Conservation (phyloP, 1,140 invertebrate genomes). For the Marisa cornuarietis region DNA sequence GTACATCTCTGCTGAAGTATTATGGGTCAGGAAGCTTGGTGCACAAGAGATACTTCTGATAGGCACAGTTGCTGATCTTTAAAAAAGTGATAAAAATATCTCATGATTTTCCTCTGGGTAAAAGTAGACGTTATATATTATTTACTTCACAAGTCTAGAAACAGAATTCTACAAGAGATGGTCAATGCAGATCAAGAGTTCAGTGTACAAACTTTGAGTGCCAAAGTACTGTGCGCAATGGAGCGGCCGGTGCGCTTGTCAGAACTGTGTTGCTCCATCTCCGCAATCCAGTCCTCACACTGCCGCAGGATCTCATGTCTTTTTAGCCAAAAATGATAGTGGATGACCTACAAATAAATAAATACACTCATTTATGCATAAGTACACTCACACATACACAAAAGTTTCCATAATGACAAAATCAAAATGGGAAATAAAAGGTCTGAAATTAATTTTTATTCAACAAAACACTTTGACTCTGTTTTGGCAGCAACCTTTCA, state of each 20-base stretch:
- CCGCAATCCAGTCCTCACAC: constrained; percentile 88
- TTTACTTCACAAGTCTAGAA: no score
- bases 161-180: no score
- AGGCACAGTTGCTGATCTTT: no score
- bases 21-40: no score
- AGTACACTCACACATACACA: background rate
- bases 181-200: no score
- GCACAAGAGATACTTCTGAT: no score
- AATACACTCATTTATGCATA: background rate
- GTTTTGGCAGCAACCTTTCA: no score
- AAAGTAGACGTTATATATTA: no score
- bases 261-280: constrained; percentile 79
- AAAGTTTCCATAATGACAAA: background rate
- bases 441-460: background rate
- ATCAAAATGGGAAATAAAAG: background rate
- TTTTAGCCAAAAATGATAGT: constrained; percentile 95
- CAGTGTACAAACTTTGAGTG: constrained; percentile 74
- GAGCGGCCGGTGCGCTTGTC: constrained; percentile 77
- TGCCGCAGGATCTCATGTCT: constrained; percentile 88
- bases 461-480: background rate
- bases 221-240: constrained; percentile 79
- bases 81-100: no score
- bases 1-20: no score
- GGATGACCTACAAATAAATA: constrained; percentile 77
- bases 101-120: no score